Evolutionary conservation across 2,888 invertebrate species (phyloP).

Genomic region (Epiperipatus broadwayi): DNA sequence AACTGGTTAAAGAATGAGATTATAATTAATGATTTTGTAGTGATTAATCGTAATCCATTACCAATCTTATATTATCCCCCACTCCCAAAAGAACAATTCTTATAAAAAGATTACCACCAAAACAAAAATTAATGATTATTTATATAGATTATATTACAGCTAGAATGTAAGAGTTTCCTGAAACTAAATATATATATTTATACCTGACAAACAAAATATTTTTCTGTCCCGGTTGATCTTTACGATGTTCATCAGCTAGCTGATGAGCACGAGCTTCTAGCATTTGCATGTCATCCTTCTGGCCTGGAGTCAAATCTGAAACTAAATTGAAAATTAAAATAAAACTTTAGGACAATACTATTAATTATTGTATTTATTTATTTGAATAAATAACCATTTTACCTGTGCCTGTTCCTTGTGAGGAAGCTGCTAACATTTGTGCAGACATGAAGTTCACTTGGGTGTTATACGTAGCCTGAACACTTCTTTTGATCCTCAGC

Average conservation of each 20-base stretch:
- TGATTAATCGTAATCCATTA: too few species aligned
- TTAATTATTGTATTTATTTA: conserved; percentile 10
- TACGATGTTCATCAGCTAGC: conserved; percentile 18
- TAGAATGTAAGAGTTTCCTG: too few species aligned
- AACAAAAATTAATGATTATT: too few species aligned
- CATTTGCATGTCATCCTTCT: conserved; percentile 68
- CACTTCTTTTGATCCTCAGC: conserved; percentile 88
- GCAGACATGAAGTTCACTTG: conserved; percentile 99
- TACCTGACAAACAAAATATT: conserved; percentile 35
- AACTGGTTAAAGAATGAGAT: too few species aligned
- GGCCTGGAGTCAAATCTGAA: conserved; percentile 51
- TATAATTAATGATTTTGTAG: too few species aligned
- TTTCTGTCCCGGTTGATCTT: conserved; percentile 17
- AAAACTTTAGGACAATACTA: conserved; percentile 9
- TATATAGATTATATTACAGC: too few species aligned
- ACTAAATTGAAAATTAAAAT: conserved; percentile 23
- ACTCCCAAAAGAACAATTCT: too few species aligned
- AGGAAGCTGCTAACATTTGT: conserved; percentile 63
- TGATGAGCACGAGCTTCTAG: conserved; percentile 53
- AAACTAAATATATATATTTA: too few species aligned
- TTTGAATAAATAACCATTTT: conserved; percentile 1
- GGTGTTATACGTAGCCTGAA: conserved; percentile 93
- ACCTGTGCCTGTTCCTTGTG: conserved; percentile 35
- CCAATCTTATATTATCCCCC: too few species aligned
- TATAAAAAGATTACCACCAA: too few species aligned